Percentiles rank a stretch among this genome's conserved stretches.
These are phyloP conservation scores for Apotomis capreana DNA, from an alignment of 2,888 invertebrate species.

Conservation along the genomic window DNA sequence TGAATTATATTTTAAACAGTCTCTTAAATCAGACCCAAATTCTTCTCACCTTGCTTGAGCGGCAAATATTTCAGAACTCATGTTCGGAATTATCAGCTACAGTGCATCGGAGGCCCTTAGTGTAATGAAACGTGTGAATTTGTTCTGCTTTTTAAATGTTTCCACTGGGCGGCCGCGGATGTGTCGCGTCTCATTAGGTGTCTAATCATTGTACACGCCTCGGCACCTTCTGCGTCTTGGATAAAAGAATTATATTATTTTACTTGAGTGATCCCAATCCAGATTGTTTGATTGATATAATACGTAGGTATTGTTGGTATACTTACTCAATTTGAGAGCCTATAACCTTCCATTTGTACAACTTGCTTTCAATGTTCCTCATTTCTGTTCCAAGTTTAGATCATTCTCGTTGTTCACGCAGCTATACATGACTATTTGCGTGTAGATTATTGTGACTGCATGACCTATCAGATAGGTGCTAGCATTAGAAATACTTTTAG, in stretches of 20 bases:
- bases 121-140: constrained; percentile 42
- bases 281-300: not conserved
- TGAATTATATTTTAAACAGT: no score
- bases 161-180: constrained; percentile 38
- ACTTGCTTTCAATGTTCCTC: no score
- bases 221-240: constrained; percentile 5
- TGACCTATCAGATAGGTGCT: no score
- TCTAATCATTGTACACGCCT: constrained; percentile 22
- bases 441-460: no score
- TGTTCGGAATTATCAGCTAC: not conserved
- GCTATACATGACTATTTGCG: no score
- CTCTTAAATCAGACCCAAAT: not conserved
- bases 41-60: not conserved
- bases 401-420: no score
- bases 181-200: constrained; percentile 22
- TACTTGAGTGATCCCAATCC: not conserved
- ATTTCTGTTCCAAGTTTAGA: no score
- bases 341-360: no score
- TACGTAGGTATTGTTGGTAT: not conserved
- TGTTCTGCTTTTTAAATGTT: constrained; percentile 46
- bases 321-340: no score
- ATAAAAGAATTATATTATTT: not conserved
- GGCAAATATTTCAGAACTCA: not conserved
- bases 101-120: constrained; percentile 8
- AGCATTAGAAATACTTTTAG: no score